A percentile compares a stretch with the other conserved stretches of the same genome.
Conservation (phyloP, 1,140 invertebrate species). For the Coboldia fuscipes region DNA sequence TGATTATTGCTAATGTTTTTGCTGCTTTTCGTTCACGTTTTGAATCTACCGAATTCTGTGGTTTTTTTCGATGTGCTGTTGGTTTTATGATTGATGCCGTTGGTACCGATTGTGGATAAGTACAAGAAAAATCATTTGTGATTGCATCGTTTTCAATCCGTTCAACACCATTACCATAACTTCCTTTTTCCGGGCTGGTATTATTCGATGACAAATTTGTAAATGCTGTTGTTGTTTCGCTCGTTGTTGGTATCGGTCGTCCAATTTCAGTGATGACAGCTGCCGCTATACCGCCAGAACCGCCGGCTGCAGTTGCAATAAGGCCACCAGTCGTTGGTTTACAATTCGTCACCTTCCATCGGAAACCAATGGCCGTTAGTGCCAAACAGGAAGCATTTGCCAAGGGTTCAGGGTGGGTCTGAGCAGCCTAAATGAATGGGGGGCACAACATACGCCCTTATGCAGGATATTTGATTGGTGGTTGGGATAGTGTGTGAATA, state of each 20-base stretch:
- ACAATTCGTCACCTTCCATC: slow-evolving; percentile 9
- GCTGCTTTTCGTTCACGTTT: slow-evolving; percentile 80
- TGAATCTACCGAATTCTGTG: slow-evolving; percentile 44
- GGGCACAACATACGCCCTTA: slow-evolving; percentile 2
- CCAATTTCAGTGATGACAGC: slow-evolving; percentile 50
- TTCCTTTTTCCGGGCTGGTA: slow-evolving; percentile 41
- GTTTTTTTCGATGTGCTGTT: slow-evolving; percentile 20
- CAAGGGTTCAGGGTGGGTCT: slow-evolving; percentile 4
- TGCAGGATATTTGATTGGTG: slow-evolving; percentile 2
- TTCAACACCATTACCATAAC: slow-evolving; percentile 34
- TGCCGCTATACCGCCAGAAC: slow-evolving; percentile 43
- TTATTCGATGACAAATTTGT: slow-evolving; percentile 47
- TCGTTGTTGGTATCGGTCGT: slow-evolving; percentile 42
- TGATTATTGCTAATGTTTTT: slow-evolving; percentile 78
- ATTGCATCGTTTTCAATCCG: slow-evolving; percentile 35
- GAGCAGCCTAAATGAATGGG: slow-evolving; percentile 2
- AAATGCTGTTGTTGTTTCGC: slow-evolving; percentile 36
- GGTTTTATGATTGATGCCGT: neutral
- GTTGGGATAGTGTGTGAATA: slow-evolving; percentile 1
- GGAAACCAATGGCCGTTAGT: slow-evolving; percentile 6
- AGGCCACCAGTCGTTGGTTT: slow-evolving; percentile 24
- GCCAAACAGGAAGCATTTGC: slow-evolving; percentile 5
- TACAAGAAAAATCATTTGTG: slow-evolving; percentile 26
- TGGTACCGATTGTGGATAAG: slow-evolving; percentile 16
- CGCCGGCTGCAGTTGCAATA: slow-evolving; percentile 29